Base-by-base conservation (phyloP, 2,113 vertebrate genomes). In the Lota lota region DNA sequence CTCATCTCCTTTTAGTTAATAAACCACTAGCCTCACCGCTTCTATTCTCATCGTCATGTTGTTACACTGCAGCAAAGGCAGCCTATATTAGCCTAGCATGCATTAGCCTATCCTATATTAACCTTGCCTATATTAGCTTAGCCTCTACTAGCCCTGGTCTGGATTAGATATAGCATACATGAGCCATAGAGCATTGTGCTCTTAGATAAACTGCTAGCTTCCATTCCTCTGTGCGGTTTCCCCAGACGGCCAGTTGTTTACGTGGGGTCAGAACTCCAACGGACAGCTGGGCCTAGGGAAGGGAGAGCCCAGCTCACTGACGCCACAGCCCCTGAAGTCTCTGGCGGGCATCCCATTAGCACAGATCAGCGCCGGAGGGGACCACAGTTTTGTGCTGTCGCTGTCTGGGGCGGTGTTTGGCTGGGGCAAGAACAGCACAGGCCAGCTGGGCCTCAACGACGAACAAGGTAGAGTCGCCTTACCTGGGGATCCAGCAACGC, bases 391-490 rank as follows among this genome's bases (percentile, higher is more conserved):
- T 1, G 89, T 85, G 0, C 88, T 98, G 66, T 96, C 96, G 2
- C 85, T 95, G 69, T 95, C 95, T 0, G 95, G 97, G 69, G 94
- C 94, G 0, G 90, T 97, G 17, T 98, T 94, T 50, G 94, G 93
- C 2, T 99, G 97, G 97, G 96, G 96, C 68, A 95, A 91, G 82
- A 99, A 98, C 63, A 63, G 82, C 69, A 92, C 83, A 16, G 97
- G 97, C 22, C 96, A 99, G 68, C 93, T 99, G 70, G 97, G 97
- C 60, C 91, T 97, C 0, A 94, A 94, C 85, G 94, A 98, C 72
- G 92, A 88, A 0, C 67, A 93, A 87, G 92, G 95, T 96, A 83
- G 82, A 15, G 12, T 69, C 61, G 1, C 28, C 24, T 24, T 4
- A 24, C 24, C 28, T 33, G 28, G 28, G 4, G 28, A 33, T 33